Evolutionary conservation across 1,140 invertebrate genomes (phyloP), one percentile per base, ranked within the genome.

Genomic region (Anastrepha ludens): DNA sequence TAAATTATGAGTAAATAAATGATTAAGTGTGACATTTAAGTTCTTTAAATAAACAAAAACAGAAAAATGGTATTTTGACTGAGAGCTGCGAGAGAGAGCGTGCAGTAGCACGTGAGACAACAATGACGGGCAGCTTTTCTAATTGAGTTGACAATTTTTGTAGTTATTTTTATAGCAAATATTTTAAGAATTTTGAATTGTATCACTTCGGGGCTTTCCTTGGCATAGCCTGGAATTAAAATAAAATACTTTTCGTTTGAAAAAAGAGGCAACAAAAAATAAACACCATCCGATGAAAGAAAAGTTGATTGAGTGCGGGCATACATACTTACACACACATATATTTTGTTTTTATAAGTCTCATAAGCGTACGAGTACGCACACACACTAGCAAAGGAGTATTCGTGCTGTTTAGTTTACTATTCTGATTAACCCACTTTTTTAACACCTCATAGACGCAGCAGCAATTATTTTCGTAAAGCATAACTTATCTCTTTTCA

Each of bases 1-100:
- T 2, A 67, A 13, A 11, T 39, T 70, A 62, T 44, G 41, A 74
- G 29, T 17, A 44, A 44, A 74, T 74, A 47, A 3, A 67, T 29
- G 44, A 74, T 44, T 74, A 11, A 8, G 41, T 47, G 67, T 39
- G 44, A 74, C 44, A 74, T 44, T 74, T 74, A 74, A 44, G 67
- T 17, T 39, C 67, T 74, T 13, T 74, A 74, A 74, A 44, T 74
- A 8, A 74, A 74, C 67, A 39, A 67, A 67, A 81, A n/a, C 50
- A 15, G 17, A 85, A 59, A n/a, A 74, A 44, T 74, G 11, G 50
- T 55, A 55, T 29, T 29, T 29, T 29, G 29, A 29, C 29, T 1
- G 41, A n/a, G 41, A 44, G 67, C 41, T 7, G 67, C 0, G 41
- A 74, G 41, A 44, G 13, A 29, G 41, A 74, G 9, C 13, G 39